Conservation (phyloP, 2,888 invertebrate species). For the Nesidiocoris tenuis region DNA sequence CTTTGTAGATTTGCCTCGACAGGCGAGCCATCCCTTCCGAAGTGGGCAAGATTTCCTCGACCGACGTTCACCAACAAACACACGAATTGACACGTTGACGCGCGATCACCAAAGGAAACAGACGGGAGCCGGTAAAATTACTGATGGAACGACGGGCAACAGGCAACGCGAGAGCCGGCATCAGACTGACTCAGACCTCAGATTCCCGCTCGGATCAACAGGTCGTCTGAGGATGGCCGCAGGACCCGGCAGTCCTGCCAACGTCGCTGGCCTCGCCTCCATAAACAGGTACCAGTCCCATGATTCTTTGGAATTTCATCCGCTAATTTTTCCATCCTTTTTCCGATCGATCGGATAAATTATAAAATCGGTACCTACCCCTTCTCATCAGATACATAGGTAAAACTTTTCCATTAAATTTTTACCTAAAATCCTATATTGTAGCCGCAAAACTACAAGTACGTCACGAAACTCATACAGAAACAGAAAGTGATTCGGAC, state of each 20-base stretch:
- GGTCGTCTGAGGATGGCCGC: not conserved
- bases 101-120: not conserved
- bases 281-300: too few species aligned
- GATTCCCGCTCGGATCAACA: not conserved
- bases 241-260: not conserved
- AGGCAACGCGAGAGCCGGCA: not conserved
- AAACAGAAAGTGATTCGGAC: too few species aligned
- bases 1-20: constrained; percentile 29
- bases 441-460: too few species aligned
- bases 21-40: constrained; percentile 7
- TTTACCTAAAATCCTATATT: too few species aligned
- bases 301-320: too few species aligned
- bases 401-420: too few species aligned
- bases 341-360: too few species aligned
- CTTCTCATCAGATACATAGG: too few species aligned
- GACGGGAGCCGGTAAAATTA: not conserved
- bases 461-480: too few species aligned
- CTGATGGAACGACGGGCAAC: not conserved
- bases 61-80: too few species aligned
- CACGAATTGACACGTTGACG: not conserved
- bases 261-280: not conserved
- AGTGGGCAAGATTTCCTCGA: not conserved
- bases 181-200: not conserved
- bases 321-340: too few species aligned
- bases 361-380: too few species aligned